Conservation (phyloP, 1,140 invertebrate genomes). For the Anoplophora glabripennis region DNA sequence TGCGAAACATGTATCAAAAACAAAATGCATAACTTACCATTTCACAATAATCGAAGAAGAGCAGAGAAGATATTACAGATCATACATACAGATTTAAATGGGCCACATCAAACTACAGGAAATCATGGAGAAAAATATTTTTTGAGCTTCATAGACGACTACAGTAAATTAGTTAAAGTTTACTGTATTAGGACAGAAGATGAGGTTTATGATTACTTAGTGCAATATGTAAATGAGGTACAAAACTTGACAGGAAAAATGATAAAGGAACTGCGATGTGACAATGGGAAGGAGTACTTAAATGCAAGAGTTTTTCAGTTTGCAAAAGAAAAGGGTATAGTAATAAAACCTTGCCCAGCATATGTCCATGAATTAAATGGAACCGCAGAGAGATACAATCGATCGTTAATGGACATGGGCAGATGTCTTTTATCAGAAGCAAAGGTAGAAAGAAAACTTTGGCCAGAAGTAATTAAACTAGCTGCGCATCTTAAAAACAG, state of each 20-base stretch:
- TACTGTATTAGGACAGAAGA: conserved; percentile 43
- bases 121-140: conserved; percentile 39
- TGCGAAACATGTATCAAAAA: conserved; percentile 26
- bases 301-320: conserved; percentile 30
- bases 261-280: conserved; percentile 45
- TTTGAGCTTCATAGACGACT: conserved; percentile 41
- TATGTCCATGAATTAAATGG: conserved; percentile 44
- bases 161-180: conserved; percentile 43
- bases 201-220: conserved; percentile 36
- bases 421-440: conserved; percentile 37
- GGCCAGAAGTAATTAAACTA: conserved; percentile 38
- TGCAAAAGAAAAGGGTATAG: conserved; percentile 35
- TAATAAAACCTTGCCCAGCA: conserved; percentile 43
- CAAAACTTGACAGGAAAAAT: conserved; percentile 38
- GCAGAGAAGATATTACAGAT: conserved; percentile 35
- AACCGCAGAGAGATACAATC: conserved; percentile 45
- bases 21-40: conserved; percentile 44
- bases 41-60: conserved; percentile 41
- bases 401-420: conserved; percentile 30
- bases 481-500: conserved; percentile 41
- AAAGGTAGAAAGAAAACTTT: conserved; percentile 39
- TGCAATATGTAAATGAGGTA: conserved; percentile 28
- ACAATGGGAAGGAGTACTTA: conserved; percentile 49
- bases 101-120: conserved; percentile 40
- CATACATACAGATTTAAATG: conserved; percentile 41